Evolutionary conservation across 2,888 invertebrate species (phyloP).

Genomic region (Apodemia hepburni): DNA sequence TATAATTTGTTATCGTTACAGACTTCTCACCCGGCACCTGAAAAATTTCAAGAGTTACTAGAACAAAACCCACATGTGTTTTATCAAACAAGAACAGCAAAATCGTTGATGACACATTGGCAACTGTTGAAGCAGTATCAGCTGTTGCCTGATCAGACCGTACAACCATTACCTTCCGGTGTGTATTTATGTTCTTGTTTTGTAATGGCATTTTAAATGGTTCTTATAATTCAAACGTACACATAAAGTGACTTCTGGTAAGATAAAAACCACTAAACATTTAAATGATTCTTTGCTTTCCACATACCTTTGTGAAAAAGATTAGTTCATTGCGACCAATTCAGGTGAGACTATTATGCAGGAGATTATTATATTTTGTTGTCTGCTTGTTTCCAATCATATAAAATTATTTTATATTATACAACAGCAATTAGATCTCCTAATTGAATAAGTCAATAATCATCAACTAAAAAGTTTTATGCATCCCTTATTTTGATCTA

Average conservation of each 20-base stretch:
- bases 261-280: too few species aligned
- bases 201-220: not conserved
- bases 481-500: too few species aligned
- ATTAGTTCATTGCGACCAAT: too few species aligned
- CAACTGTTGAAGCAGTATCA: slow-evolving; percentile 94
- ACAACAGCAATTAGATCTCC: too few species aligned
- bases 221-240: not conserved
- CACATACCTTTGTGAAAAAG: too few species aligned
- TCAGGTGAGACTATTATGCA: too few species aligned
- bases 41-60: slow-evolving; percentile 91
- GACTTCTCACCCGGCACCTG: slow-evolving; percentile 86
- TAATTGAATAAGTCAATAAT: too few species aligned
- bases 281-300: too few species aligned
- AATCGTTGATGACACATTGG: slow-evolving; percentile 94
- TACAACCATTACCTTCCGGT: slow-evolving; percentile 81
- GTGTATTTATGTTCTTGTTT: slow-evolving; percentile 29
- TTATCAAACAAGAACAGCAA: slow-evolving; percentile 92
- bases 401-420: too few species aligned
- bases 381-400: too few species aligned
- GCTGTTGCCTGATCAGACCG: slow-evolving; percentile 93
- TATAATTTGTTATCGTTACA: slow-evolving; percentile 46
- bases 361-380: too few species aligned
- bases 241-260: not conserved
- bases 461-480: too few species aligned
- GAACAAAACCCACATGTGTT: slow-evolving; percentile 92